Percentiles rank a stretch among this genome's conserved stretches.
Evolutionary conservation across 2,888 invertebrate genomes (phyloP).

Genomic region (Drosophila mimetica): DNA sequence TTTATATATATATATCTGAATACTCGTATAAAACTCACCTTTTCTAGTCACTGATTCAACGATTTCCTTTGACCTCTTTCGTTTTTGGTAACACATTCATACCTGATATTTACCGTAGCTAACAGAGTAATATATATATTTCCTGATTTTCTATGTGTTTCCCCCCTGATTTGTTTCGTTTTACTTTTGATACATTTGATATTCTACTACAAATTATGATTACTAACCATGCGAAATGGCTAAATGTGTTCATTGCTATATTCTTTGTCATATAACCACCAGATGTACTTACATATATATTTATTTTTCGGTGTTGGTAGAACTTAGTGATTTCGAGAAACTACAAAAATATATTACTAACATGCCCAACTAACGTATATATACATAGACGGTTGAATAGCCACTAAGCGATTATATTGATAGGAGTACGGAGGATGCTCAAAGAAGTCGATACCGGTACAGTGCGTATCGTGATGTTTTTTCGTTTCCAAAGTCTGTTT

Average conservation of each 20-base stretch:
- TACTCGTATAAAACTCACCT: constrained; percentile 44
- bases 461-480: neutral
- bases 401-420: constrained; percentile 23
- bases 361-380: constrained; percentile 36
- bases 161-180: constrained; percentile 12
- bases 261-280: constrained; percentile 73
- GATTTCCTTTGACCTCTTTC: constrained; percentile 25
- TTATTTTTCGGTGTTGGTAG: constrained; percentile 80
- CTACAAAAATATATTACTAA: constrained; percentile 43
- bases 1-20: constrained; percentile 24
- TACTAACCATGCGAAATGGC: constrained; percentile 50
- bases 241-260: constrained; percentile 78
- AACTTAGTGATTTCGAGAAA: constrained; percentile 62
- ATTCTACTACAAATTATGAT: constrained; percentile 35
- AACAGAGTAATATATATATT: constrained; percentile 40
- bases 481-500: constrained; percentile 28
- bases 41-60: constrained; percentile 42
- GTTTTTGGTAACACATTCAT: constrained; percentile 51
- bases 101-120: constrained; percentile 55
- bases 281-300: constrained; percentile 58
- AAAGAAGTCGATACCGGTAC: constrained; percentile 17
- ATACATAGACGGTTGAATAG: constrained; percentile 18
- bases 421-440: constrained; percentile 17
- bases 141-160: constrained; percentile 40
- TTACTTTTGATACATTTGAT: constrained; percentile 9